A percentile compares a stretch with the other conserved stretches of the same genome.
phyloP scores from a whole-genome alignment of 2,888 invertebrate species.

The Ectemnius cavifrons region DNA sequence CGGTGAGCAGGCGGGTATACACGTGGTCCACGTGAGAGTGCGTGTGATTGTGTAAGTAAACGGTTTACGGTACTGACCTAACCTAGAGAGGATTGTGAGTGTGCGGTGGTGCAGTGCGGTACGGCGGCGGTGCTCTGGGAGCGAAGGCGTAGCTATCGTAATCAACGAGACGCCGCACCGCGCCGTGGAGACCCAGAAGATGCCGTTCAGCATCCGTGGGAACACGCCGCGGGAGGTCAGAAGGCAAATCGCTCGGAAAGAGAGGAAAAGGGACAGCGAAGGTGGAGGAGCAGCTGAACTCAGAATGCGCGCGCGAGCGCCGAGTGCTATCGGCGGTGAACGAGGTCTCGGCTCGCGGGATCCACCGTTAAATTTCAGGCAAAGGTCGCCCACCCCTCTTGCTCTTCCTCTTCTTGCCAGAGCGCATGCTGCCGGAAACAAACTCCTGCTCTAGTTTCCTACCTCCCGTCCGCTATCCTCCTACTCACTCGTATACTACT shows the following conservation, averaged over 20 bases:
- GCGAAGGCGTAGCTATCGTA: constrained; percentile 70
- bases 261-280: constrained; percentile 36
- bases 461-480: constrained; percentile 31
- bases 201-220: constrained; percentile 70
- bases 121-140: constrained; percentile 37
- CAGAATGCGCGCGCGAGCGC: not conserved
- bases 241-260: constrained; percentile 34
- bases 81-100: constrained; percentile 60
- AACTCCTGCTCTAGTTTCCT: constrained; percentile 56
- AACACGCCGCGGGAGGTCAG: constrained; percentile 72
- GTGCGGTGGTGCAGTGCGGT: constrained; percentile 31
- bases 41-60: constrained; percentile 66
- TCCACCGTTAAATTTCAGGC: constrained; percentile 63
- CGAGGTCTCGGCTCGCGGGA: constrained; percentile 62
- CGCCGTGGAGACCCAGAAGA: constrained; percentile 65
- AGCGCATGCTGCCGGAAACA: constrained; percentile 39
- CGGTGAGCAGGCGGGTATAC: constrained; percentile 18
- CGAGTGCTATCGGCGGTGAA: constrained; percentile 51
- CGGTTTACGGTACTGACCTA: constrained; percentile 73
- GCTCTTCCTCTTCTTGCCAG: not conserved
- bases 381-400: constrained; percentile 10
- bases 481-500: constrained; percentile 11
- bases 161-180: constrained; percentile 50
- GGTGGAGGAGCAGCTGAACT: constrained; percentile 5
- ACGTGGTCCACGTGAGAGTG: constrained; percentile 49